Evolutionary conservation across 2,888 invertebrate species (phyloP), one percentile per base, ranked within the genome.

Genomic region (Gandaritis pyraliata): DNA sequence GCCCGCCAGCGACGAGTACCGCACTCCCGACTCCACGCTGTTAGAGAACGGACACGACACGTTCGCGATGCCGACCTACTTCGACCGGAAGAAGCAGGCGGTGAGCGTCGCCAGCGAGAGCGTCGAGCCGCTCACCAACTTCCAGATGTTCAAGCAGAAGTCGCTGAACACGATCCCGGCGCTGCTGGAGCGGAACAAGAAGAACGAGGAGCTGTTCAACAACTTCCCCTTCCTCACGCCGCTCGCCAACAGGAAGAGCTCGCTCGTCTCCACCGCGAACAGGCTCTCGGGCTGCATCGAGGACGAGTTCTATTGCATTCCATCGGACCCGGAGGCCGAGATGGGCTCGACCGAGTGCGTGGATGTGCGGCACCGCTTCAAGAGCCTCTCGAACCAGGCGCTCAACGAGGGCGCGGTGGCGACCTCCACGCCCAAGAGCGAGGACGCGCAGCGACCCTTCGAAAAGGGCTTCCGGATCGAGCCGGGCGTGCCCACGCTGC

Each of bases 181-280:
- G 56, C 69, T 86, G 57, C 73, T 87, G 46, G 91, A 91, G 60
- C 76, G 77, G 66, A 76, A 76, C 66, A 80, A 75, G 59, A 80
- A 80, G 65, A 81, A 78, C 77, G 90, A 88, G 73, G 91, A 92
- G 74, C 75, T 94, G 64, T 93, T 94, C 80, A 92, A 92, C 64
- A 92, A 93, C 77, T 93, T 93, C 62, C 93, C 92, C 55, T 94
- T 94, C 74, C 81, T 94, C 67, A 94, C 94, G 61, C 94, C 94
- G 52, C 86, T 93, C 46, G 93, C 93, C 58, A 90, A 93, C 76
- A 77, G 94, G 3, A 92, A 91, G 83, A 87, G 81, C 72, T 92
- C 91, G 16, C 80, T 88, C 8, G 80, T 85, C 48, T 78, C 86
- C 51, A 78, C 81, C 64, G 84, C 87, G 56, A 76, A 77, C 63